Evolutionary conservation across 2,888 invertebrate species (phyloP).

Genomic region (Mycalesis mineus): DNA sequence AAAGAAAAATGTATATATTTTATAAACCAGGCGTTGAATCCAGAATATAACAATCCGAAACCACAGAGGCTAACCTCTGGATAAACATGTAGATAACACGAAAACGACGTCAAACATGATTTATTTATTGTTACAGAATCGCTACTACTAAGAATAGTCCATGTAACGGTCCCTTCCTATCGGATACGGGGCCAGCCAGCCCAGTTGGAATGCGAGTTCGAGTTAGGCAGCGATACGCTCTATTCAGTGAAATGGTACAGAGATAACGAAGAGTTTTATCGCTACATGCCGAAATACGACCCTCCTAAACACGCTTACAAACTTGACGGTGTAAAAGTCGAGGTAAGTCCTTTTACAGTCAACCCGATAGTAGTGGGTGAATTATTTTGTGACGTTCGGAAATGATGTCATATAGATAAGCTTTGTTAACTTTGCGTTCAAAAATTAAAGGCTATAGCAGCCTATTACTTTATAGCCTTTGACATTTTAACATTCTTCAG

Average conservation of each 20-base stretch:
- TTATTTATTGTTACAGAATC: conserved; percentile 63
- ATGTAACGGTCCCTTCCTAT: conserved; percentile 81
- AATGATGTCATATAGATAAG: background rate
- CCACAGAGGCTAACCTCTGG: background rate
- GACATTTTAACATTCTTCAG: no score
- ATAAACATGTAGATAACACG: background rate
- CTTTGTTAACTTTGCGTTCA: no score
- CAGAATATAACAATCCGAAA: no score
- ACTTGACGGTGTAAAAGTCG: conserved; percentile 83
- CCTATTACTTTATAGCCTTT: no score
- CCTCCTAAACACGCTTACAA: conserved; percentile 84
- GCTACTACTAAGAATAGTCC: conserved; percentile 75
- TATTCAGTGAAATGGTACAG: conserved; percentile 92
- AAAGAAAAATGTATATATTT: no score
- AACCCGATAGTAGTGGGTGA: background rate
- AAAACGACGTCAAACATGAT: background rate
- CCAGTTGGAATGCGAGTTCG: conserved; percentile 82
- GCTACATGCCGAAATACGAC: conserved; percentile 84
- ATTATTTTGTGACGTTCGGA: background rate
- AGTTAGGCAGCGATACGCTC: conserved; percentile 81
- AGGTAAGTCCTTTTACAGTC: conserved; percentile 73
- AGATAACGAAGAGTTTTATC: conserved; percentile 90
- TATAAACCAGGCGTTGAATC: no score
- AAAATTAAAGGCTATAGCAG: no score
- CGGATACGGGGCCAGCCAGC: conserved; percentile 81